Evolutionary conservation across 1,140 invertebrate species (phyloP), one percentile per base, ranked within the genome.

Genomic region (Drosophila azteca): DNA sequence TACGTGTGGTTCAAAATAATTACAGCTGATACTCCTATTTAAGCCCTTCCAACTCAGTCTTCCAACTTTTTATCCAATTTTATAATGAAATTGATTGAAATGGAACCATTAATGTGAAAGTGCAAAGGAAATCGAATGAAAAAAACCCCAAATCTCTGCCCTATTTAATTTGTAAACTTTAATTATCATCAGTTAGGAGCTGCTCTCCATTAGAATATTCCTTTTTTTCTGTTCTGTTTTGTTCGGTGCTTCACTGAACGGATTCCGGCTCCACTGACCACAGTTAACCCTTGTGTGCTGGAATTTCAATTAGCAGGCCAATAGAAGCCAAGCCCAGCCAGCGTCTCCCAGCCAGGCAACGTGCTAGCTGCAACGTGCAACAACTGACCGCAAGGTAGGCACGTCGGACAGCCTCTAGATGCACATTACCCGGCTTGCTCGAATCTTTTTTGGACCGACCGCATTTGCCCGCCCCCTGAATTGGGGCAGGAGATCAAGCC

Each of bases 301-400:
- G 66, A 69, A 69, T 69, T 69, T 69, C 66, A 69, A 69, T 69
- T 69, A 69, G 66, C 52, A 69, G 66, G 31, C 64, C 69, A 69
- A 69, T 69, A 58, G 51, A 58, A 52, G 66, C 64, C 64, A 50
- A 52, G 66, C 64, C 41, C n/a, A n/a, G n/a, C n/a, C n/a, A n/a
- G n/a, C 69, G 64, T 69, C 66, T 69, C 57, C 64, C 43, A 65
- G 69, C 35, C 66, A 65, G 41, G 64, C 66, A 57, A 69, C 66
- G 52, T 69, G 51, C 66, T 58, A 68, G 64, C 4, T 24, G 64
- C 66, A 55, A 69, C 66, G 65, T 69, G 51, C 66, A 69, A 68
- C 66, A 69, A 69, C 64, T 69, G 66, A 69, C 66, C 66, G 52
- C 66, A 69, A 35, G 44, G 44, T 49, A 41, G 66, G 66, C 66